Conservation (phyloP, 2,113 vertebrate species). For the Psettodes erumei region DNA sequence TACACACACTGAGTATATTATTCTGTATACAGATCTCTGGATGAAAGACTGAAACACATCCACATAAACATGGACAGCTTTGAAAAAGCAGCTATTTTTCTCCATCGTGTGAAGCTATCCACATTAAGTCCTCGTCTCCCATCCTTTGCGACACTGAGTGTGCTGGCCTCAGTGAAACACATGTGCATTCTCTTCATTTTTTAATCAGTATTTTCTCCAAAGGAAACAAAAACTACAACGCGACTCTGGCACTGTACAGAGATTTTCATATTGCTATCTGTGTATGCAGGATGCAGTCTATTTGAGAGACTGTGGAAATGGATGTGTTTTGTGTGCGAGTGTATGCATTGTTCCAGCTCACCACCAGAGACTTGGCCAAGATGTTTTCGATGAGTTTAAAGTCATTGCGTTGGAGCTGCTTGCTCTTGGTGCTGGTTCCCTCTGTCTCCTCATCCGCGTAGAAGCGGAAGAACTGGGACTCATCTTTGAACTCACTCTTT, state of each 20-base stretch:
- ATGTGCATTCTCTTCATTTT: neutral
- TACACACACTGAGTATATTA: neutral
- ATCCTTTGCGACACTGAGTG: neutral
- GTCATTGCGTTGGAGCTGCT: slow-evolving; percentile 91
- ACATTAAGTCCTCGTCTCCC: neutral
- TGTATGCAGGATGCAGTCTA: neutral
- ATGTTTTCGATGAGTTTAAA: slow-evolving; percentile 98
- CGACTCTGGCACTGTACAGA: neutral
- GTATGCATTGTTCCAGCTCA: slow-evolving; percentile 73
- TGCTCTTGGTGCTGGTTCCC: slow-evolving; percentile 92
- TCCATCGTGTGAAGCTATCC: neutral
- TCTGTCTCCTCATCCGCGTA: slow-evolving; percentile 98
- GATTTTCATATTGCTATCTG: too few relatives aligned
- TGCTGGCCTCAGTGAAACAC: neutral
- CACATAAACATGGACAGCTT: neutral
- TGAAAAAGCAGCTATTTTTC: neutral
- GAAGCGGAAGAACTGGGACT: slow-evolving; percentile 97
- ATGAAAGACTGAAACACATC: neutral
- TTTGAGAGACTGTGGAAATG: neutral
- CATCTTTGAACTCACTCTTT: slow-evolving; percentile 98
- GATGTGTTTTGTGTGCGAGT: neutral
- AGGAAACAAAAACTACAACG: neutral
- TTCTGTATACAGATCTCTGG: neutral
- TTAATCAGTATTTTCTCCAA: neutral
- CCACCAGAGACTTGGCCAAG: slow-evolving; percentile 93